Evolutionary conservation across 2,888 invertebrate species (phyloP).

Genomic region (Zele albiditarsus): DNA sequence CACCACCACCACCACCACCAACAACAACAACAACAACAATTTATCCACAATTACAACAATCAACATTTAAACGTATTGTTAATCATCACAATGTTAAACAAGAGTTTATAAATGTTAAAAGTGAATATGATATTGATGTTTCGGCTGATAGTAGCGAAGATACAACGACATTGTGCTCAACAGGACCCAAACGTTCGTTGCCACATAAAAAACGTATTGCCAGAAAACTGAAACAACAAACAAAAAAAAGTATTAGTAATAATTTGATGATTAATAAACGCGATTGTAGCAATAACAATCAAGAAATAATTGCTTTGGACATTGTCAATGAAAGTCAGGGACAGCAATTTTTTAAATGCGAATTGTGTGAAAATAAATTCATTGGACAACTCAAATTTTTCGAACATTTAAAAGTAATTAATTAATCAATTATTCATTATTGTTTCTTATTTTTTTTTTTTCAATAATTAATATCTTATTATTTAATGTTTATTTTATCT

Average conservation of each 20-base stretch:
- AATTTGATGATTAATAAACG: slow-evolving; percentile 58
- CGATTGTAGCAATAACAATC: slow-evolving; percentile 39
- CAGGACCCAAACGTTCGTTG: slow-evolving; percentile 79
- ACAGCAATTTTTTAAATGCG: slow-evolving; percentile 79
- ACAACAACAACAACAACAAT: background rate
- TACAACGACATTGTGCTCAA: slow-evolving; percentile 62
- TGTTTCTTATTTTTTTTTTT: slow-evolving; percentile 49
- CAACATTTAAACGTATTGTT: slow-evolving; percentile 62
- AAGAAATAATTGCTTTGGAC: slow-evolving; percentile 39
- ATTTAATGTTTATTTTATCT: background rate
- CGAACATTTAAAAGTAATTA: slow-evolving; percentile 85
- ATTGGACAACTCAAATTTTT: slow-evolving; percentile 88
- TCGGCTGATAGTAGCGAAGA: slow-evolving; percentile 73
- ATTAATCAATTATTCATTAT: background rate
- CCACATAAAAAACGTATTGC: slow-evolving; percentile 92
- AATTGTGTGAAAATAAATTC: slow-evolving; percentile 85
- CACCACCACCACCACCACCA: slow-evolving; percentile 55
- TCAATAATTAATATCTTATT: background rate
- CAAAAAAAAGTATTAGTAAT: slow-evolving; percentile 60
- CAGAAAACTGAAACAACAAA: slow-evolving; percentile 79
- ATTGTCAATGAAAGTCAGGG: slow-evolving; percentile 60
- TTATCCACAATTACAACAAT: slow-evolving; percentile 47
- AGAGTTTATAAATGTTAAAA: slow-evolving; percentile 70
- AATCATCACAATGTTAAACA: slow-evolving; percentile 63
- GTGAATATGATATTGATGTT: slow-evolving; percentile 71